Conservation (phyloP, 2,888 invertebrate genomes). For the Caenorhabditis sp. region DNA sequence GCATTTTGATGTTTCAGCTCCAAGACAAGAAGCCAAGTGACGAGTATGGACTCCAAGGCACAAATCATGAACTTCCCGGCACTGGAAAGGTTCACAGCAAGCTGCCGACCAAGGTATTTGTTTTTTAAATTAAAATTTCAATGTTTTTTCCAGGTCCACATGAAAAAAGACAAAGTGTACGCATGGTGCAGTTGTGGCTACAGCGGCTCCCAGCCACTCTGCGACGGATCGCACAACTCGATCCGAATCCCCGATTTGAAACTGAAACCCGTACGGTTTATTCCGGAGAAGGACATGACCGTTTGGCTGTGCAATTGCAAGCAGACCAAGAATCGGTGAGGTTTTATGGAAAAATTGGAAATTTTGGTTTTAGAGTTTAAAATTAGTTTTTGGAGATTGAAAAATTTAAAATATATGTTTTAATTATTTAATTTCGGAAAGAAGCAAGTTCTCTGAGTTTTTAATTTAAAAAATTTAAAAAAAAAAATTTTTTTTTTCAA, state of each 20-base stretch:
- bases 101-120: slow-evolving; percentile 67
- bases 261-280: slow-evolving; percentile 90
- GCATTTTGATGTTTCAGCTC: slow-evolving; percentile 69
- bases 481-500: too few relatives aligned
- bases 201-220: slow-evolving; percentile 93
- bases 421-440: too few relatives aligned
- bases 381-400: too few relatives aligned
- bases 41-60: slow-evolving; percentile 81
- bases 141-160: slow-evolving; percentile 63
- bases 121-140: background rate
- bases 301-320: slow-evolving; percentile 99
- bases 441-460: too few relatives aligned
- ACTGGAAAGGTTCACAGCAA: slow-evolving; percentile 77
- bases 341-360: too few relatives aligned
- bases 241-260: slow-evolving; percentile 83
- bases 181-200: slow-evolving; percentile 96
- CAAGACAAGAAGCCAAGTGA: slow-evolving; percentile 80
- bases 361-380: too few relatives aligned
- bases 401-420: too few relatives aligned
- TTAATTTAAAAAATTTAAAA: too few relatives aligned
- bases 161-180: slow-evolving; percentile 88
- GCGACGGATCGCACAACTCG: slow-evolving; percentile 92
- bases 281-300: slow-evolving; percentile 89
- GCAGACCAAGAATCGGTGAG: slow-evolving; percentile 86
- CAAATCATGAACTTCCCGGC: slow-evolving; percentile 78